phyloP scores from a whole-genome alignment of 1,140 invertebrate genomes.

The Calosoma granatense region DNA sequence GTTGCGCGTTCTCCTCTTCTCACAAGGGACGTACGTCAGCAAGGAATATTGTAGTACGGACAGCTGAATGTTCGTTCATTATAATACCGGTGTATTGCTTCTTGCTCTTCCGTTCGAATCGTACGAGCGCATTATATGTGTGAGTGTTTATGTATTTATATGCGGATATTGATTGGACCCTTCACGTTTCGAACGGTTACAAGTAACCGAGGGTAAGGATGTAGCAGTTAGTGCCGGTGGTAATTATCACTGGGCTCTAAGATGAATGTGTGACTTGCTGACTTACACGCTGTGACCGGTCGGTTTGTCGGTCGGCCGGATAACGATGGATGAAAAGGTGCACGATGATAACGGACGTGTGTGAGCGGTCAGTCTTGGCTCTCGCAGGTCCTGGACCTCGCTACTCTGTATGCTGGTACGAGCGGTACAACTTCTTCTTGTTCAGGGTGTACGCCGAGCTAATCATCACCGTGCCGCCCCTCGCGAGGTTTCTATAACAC shows the following conservation, averaged over 20 bases:
- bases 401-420: constrained; percentile 41
- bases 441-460: constrained; percentile 71
- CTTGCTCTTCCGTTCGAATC: too few species aligned
- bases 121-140: background rate
- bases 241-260: background rate
- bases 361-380: constrained; percentile 6
- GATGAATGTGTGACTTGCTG: too few species aligned
- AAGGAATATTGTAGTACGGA: background rate
- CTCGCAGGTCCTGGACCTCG: constrained; percentile 21
- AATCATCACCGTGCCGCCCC: constrained; percentile 72
- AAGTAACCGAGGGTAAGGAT: too few species aligned
- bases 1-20: background rate
- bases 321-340: background rate
- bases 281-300: background rate
- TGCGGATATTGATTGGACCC: background rate
- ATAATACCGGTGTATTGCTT: background rate
- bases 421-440: constrained; percentile 80
- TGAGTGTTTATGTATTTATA: background rate
- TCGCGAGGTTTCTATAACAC: constrained; percentile 60
- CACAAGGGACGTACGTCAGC: too few species aligned
- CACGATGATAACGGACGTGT: background rate
- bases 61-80: background rate
- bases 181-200: background rate
- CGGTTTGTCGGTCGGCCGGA: background rate
- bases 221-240: too few species aligned